Base-by-base conservation (phyloP, 2,113 vertebrate genomes). In the Pontoporia blainvillei region DNA sequence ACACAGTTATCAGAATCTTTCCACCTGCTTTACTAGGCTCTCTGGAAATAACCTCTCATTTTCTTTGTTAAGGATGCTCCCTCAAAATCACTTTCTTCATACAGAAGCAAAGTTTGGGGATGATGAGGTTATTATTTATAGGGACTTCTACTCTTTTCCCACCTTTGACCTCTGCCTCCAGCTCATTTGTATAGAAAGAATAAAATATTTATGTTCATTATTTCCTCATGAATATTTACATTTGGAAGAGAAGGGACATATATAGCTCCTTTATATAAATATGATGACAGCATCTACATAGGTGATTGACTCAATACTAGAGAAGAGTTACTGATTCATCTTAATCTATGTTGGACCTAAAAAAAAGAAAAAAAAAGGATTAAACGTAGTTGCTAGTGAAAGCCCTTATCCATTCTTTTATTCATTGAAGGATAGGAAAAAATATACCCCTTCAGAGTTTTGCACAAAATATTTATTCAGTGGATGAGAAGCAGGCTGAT, bases 1-100 rank as follows among this genome's bases (percentile, higher is more conserved):
- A 97, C 96, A 96, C 83, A 41, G 83, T 96, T 97, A 92, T 76
- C 79, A 91, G 78, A 97, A 95, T 96, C 94, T 96, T 96, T 95
- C 10, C 41, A 86, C 87, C 66, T 52, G 25, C 94, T 97, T 71
- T 57, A 31, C 27, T 44, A 79, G 92, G 94, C 27, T 90, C 44
- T 87, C 71, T 91, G 18, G 36, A 91, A 67, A 34, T 90, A 95
- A 1, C 31, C 1, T 1, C 73, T 73, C 34, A 44, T 69, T 94
- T 92, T 91, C 27, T 95, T 84, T 81, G 49, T 79, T 76, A 17
- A 41, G 52, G 52, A 9, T 31, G 49, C 61, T 88, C 36, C 52
- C 61, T 86, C 23, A 96, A 85, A 89, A 83, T 93, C 8, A 46
- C 7, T 57, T 94, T 96, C 23, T 81, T 93, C 29, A 67, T 67